Conservation (phyloP, 2,888 invertebrate genomes). For the Ophion costatus region DNA sequence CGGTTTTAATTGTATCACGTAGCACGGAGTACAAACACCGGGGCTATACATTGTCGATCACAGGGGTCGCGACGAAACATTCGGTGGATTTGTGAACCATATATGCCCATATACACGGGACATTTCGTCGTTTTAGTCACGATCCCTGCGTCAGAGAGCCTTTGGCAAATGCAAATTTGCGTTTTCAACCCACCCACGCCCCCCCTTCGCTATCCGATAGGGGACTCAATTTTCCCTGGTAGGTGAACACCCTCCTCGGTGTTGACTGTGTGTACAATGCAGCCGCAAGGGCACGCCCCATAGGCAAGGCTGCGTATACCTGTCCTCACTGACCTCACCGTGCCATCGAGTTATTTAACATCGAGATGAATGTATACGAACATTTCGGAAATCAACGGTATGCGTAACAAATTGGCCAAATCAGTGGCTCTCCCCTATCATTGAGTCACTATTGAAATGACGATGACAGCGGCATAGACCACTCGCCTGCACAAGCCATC, state of each 20-base stretch:
- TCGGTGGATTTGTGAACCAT: background rate
- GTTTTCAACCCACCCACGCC: conserved; percentile 57
- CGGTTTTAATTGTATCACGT: conserved; percentile 8
- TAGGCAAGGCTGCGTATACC: background rate
- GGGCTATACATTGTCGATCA: conserved; percentile 6
- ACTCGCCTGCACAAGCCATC: conserved; percentile 8
- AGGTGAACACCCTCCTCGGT: background rate
- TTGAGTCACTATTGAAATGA: conserved; percentile 28
- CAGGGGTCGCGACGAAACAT: conserved; percentile 28
- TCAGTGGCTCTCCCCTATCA: conserved; percentile 1
- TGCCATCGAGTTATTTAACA: conserved; percentile 12
- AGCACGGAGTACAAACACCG: conserved; percentile 1
- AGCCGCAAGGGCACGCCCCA: background rate
- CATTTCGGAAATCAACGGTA: conserved; percentile 12
- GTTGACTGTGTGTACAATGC: conserved; percentile 23
- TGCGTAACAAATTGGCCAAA: background rate
- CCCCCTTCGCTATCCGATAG: background rate
- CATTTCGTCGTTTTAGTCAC: conserved; percentile 32
- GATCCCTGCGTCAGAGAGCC: conserved; percentile 34
- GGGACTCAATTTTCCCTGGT: conserved; percentile 1
- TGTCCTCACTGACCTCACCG: background rate
- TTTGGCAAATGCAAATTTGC: conserved; percentile 68
- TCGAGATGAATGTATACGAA: conserved; percentile 8
- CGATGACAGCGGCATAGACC: conserved; percentile 18
- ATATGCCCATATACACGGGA: background rate